Evolutionary conservation across 2,888 invertebrate genomes (phyloP), one percentile per base, ranked within the genome.

Genomic region (Melanostoma mellinum): DNA sequence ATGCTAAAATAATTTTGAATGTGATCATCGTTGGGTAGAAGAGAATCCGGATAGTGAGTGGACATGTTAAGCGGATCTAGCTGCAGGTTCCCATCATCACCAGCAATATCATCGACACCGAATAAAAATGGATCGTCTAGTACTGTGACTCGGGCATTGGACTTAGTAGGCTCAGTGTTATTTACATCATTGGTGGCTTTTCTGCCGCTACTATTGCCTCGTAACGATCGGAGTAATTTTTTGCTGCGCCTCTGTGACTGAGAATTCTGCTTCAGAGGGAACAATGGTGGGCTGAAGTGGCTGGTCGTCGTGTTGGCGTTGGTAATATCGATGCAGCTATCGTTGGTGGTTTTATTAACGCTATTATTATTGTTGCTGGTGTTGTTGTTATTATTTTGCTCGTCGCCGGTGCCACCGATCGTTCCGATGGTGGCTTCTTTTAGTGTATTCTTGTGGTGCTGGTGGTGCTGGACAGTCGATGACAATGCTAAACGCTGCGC

Each of bases 401-500:
- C 78, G 55, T 79, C 87, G 77, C 86, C 86, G 86, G 69, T 87
- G 75, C 78, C 61, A 81, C 56, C 86, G 68, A 71, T 85, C 84
- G 81, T 81, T 53, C 10, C 48, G 48, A 50, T 63, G 35, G 63
- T 71, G 3, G 32, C 71, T 35, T 61, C 81, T 40, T 44, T 53
- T n/a, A 68, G 42, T 20, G 20, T 20, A 71, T 81, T 74, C 82
- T 67, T 81, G 69, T 20, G 20, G 20, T 20, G 20, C 44, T 65
- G 73, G 61, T 75, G 81, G 75, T 86, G 71, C 42, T 84, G 82
- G 69, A 81, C 85, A 82, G 85, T 80, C 48, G 87, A 87, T 53
- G 88, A 89, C 86, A 87, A 89, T 52, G 92, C 91, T 91, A 93
- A 92, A 86, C 93, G 90, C 87, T 92, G 93, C 10, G 91, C 91